Percentiles rank a stretch among this genome's conserved stretches.
phyloP scores from a whole-genome alignment of 2,888 invertebrate species.

The Tenodera sinensis region DNA sequence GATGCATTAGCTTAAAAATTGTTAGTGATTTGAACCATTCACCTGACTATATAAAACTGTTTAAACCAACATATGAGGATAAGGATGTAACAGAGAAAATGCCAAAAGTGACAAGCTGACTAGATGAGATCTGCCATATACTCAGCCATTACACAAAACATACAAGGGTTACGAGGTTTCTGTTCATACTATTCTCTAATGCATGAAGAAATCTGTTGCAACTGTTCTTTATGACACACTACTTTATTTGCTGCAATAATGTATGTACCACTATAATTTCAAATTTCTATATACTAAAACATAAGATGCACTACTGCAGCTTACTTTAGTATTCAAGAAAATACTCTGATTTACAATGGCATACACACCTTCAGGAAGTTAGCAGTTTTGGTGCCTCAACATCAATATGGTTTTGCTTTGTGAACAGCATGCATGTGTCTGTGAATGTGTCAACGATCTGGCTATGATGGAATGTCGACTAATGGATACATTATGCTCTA shows the following conservation, averaged over 20 bases:
- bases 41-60: too few relatives aligned
- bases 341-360: not conserved
- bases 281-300: not conserved
- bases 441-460: constrained; percentile 4
- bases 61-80: too few relatives aligned
- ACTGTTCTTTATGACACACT: too few relatives aligned
- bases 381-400: not conserved
- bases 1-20: too few relatives aligned
- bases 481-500: constrained; percentile 23
- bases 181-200: too few relatives aligned
- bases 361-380: not conserved
- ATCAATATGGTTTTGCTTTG: not conserved
- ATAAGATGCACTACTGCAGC: not conserved
- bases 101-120: not conserved
- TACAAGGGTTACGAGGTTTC: not conserved
- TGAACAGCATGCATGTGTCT: not conserved
- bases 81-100: too few relatives aligned
- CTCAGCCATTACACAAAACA: not conserved
- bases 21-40: too few relatives aligned
- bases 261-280: not conserved
- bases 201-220: too few relatives aligned
- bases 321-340: not conserved
- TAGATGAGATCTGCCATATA: not conserved
- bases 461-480: constrained; percentile 30
- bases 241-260: too few relatives aligned